phyloP scores from a whole-genome alignment of 2,888 invertebrate species.

The Cryptophagus acutangulus region DNA sequence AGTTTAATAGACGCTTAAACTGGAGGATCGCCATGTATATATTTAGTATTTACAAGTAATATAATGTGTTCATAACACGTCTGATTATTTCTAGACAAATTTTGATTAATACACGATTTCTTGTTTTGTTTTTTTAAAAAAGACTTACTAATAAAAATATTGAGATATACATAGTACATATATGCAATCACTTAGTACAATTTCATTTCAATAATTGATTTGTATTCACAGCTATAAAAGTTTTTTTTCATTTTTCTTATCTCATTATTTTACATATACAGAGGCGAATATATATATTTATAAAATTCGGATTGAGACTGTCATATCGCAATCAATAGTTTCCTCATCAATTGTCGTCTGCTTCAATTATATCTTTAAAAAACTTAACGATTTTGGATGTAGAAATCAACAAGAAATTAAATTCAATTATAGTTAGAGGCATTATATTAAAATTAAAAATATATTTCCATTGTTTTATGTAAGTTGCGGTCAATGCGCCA shows the following conservation, averaged over 20 bases:
- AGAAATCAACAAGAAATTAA: constrained; percentile 16
- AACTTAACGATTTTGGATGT: constrained; percentile 14
- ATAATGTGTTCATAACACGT: too few relatives aligned
- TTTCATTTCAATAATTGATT: constrained; percentile 39
- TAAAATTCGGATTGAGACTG: constrained; percentile 36
- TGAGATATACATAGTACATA: too few relatives aligned
- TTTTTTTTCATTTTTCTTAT: constrained; percentile 25
- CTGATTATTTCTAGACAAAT: neutral
- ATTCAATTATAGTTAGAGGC: too few relatives aligned
- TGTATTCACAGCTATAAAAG: constrained; percentile 42
- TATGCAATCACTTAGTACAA: too few relatives aligned
- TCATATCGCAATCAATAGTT: constrained; percentile 26
- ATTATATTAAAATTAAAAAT: constrained; percentile 15
- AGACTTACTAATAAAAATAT: constrained; percentile 26
- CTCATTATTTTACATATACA: too few relatives aligned
- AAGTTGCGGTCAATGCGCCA: too few relatives aligned
- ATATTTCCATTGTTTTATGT: too few relatives aligned
- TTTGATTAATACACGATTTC: neutral
- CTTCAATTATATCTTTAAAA: constrained; percentile 14
- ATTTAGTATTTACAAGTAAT: too few relatives aligned
- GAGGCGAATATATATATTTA: constrained; percentile 9
- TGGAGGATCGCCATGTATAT: too few relatives aligned
- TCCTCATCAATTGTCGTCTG: constrained; percentile 25
- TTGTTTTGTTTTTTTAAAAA: constrained; percentile 1
- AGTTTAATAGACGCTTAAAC: too few relatives aligned